Evolutionary conservation across 2,113 vertebrate species (phyloP), one percentile per base, ranked within the genome.

Genomic region (Saccopteryx bilineata): DNA sequence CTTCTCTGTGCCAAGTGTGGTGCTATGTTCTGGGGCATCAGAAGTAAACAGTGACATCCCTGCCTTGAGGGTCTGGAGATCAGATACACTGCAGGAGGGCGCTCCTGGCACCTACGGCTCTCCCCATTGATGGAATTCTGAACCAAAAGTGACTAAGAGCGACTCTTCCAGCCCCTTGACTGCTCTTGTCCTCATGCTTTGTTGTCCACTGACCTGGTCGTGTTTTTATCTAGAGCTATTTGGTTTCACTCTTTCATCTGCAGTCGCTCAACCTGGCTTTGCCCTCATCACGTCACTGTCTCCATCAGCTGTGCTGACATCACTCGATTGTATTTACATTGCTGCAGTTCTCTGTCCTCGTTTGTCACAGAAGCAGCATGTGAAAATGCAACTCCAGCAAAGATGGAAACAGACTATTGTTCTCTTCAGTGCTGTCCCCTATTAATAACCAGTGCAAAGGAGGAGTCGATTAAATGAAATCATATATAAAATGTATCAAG

Each of bases 301-400:
- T 93, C 88, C 80, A 79, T 94, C 91, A 95, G 93, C 87, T 87
- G 66, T 96, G 95, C 91, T 82, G 79, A 91, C 33, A 92, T 48
- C 19, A 82, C 56, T 95, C 83, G 33, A 50, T 79, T 79, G 66
- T 93, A 86, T 96, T 92, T 95, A 95, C 79, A 79, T 65, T 85
- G 68, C 65, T 88, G 54, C 8, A 92, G 63, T 74, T 65, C 88
- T 92, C 86, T 93, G 89, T 71, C 93, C 93, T 94, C 65, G 65
- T 91, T 95, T 91, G 91, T 79, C 79, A 46, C 24, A 4, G 63
- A 91, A 33, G 46, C n/a, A 48, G 75, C 39, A 66, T 21, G 13
- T 52, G 56, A 95, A 94, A 89, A 58, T 33, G 79, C 48, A 89
- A 39, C 65, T 95, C 24, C 21, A 66, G 75, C 72, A 46, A 9